These are phyloP conservation scores for Acipenser ruthenus DNA, from an alignment of 2,797 vertebrate genomes.

Conservation along the genomic window DNA sequence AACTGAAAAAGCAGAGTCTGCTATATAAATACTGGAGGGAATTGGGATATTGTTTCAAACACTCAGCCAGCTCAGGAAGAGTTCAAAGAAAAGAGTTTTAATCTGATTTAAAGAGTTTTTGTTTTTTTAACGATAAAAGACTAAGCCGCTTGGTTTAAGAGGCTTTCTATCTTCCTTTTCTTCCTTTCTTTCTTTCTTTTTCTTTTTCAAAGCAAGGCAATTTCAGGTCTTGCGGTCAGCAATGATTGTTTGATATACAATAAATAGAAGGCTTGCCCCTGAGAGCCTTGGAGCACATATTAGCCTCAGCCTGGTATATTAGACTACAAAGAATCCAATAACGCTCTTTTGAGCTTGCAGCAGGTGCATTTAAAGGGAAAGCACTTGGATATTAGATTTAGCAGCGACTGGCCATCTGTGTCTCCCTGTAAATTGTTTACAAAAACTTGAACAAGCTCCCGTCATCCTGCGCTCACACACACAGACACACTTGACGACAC, in stretches of 20 bases:
- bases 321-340: slow-evolving; percentile 30
- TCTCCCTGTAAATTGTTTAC: slow-evolving; percentile 47
- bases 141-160: slow-evolving; percentile 5
- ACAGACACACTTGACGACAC: slow-evolving; percentile 31
- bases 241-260: slow-evolving; percentile 22
- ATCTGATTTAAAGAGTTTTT: too few species aligned
- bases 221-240: slow-evolving; percentile 27
- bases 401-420: slow-evolving; percentile 60
- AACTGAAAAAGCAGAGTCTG: too few species aligned
- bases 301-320: slow-evolving; percentile 35
- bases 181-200: background rate
- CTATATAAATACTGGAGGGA: too few species aligned
- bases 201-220: background rate
- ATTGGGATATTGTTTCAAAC: too few species aligned
- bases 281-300: slow-evolving; percentile 35
- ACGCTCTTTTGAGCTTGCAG: slow-evolving; percentile 48
- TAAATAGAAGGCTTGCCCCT: slow-evolving; percentile 27
- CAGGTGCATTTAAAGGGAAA: slow-evolving; percentile 46
- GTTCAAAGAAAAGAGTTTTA: background rate
- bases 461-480: slow-evolving; percentile 48
- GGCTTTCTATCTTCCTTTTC: background rate
- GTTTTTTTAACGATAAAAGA: background rate
- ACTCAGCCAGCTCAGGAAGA: background rate
- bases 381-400: slow-evolving; percentile 47
- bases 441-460: slow-evolving; percentile 44